phyloP scores from a whole-genome alignment of 2,888 invertebrate species.

The Gari tellinella region DNA sequence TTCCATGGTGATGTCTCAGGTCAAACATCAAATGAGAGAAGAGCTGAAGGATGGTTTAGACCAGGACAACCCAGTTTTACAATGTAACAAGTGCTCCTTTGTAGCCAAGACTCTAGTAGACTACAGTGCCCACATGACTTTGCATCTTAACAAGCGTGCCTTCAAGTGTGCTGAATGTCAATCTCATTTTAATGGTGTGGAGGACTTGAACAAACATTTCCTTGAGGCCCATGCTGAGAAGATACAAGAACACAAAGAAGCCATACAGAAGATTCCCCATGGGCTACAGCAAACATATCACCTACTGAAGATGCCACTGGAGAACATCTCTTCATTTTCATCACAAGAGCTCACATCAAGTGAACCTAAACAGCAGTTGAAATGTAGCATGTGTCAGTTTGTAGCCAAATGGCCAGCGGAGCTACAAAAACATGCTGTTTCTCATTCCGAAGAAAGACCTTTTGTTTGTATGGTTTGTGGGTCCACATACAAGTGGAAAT shows the following conservation, averaged over 20 bases:
- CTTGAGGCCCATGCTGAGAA: constrained; percentile 75
- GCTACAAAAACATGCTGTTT: constrained; percentile 82
- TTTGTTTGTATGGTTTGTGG: constrained; percentile 83
- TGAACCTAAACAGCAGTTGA: constrained; percentile 76
- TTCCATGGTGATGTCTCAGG: constrained; percentile 45
- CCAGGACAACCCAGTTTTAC: constrained; percentile 57
- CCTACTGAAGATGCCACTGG: constrained; percentile 77
- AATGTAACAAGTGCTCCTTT: constrained; percentile 78
- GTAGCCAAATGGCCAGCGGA: constrained; percentile 83
- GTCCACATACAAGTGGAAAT: constrained; percentile 83
- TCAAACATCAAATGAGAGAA: constrained; percentile 45
- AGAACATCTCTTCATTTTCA: constrained; percentile 71
- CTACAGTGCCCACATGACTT: constrained; percentile 78
- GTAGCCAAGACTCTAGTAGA: constrained; percentile 75
- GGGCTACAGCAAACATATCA: constrained; percentile 80
- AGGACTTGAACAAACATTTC: constrained; percentile 83
- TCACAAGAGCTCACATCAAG: constrained; percentile 66
- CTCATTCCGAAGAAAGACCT: constrained; percentile 82
- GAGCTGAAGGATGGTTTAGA: constrained; percentile 31
- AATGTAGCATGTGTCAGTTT: constrained; percentile 83
- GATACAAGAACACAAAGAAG: constrained; percentile 77
- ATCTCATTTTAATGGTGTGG: constrained; percentile 77
- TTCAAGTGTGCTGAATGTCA: constrained; percentile 82
- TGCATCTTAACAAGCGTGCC: constrained; percentile 76
- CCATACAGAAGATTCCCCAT: constrained; percentile 79